A percentile compares a stretch with the other conserved stretches of the same genome.
These are phyloP conservation scores for Megastigmus dorsalis DNA, from an alignment of 2,888 invertebrate species.

Conservation along the genomic window DNA sequence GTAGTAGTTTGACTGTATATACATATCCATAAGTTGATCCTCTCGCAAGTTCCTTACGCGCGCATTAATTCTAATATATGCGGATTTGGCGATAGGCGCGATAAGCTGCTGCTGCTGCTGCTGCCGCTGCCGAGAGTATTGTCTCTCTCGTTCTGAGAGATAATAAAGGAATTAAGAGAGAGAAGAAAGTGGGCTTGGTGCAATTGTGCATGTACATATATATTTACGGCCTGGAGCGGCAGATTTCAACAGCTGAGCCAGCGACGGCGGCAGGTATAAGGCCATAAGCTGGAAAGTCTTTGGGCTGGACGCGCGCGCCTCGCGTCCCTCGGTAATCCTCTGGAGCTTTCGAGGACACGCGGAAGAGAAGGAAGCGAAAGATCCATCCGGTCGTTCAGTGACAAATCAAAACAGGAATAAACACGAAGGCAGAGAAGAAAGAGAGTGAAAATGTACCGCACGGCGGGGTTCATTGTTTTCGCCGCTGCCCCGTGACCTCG, in stretches of 20 bases:
- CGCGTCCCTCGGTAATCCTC: not conserved
- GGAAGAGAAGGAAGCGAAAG: conserved; percentile 44
- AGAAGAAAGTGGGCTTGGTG: conserved; percentile 34
- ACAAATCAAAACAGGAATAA: conserved; percentile 49
- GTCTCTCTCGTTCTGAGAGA: conserved; percentile 51
- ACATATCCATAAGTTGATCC: conserved; percentile 53
- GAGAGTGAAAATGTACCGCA: too few species aligned
- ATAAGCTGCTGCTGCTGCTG: too few species aligned
- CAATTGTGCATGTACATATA: not conserved
- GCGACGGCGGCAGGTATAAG: too few species aligned
- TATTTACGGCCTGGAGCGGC: not conserved
- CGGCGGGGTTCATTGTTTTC: too few species aligned
- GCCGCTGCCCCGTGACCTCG: conserved; percentile 6
- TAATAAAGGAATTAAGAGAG: conserved; percentile 51
- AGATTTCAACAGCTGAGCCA: too few species aligned
- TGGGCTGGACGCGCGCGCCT: not conserved
- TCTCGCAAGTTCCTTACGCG: conserved; percentile 60
- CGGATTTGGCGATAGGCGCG: conserved; percentile 57
- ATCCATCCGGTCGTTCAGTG: conserved; percentile 57
- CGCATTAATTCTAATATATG: conserved; percentile 66
- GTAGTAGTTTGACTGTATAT: too few species aligned
- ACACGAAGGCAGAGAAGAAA: too few species aligned
- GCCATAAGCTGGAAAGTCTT: not conserved
- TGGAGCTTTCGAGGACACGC: conserved; percentile 51
- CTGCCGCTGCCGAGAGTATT: conserved; percentile 52